Evolutionary conservation across 2,113 vertebrate species (phyloP).

Genomic region (Indicator maculatus): DNA sequence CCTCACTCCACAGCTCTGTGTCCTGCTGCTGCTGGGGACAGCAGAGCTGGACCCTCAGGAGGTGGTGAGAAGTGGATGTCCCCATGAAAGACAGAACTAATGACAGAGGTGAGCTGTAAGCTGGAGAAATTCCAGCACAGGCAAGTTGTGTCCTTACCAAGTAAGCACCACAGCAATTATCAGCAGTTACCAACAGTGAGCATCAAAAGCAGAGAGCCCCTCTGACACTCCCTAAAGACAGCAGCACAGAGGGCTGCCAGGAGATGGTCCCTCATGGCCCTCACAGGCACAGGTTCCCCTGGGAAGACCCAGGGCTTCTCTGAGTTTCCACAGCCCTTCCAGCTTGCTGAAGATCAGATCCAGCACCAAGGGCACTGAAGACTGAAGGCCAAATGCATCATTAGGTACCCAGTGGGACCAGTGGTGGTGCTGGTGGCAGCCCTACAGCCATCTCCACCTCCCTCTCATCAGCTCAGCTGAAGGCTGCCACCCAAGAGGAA

Average conservation of each 20-base stretch:
- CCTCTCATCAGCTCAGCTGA: background rate
- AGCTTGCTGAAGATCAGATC: background rate
- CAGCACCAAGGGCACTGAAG: background rate
- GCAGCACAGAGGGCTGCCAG: too few relatives aligned
- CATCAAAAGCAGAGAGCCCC: background rate
- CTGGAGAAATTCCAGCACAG: background rate
- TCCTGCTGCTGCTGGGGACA: too few relatives aligned
- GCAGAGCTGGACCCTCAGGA: background rate
- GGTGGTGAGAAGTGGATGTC: background rate
- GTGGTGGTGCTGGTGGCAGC: background rate
- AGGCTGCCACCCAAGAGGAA: slow-evolving; percentile 8
- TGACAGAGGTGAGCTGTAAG: background rate
- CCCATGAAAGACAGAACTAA: background rate
- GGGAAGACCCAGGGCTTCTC: background rate
- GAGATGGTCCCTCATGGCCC: too few relatives aligned
- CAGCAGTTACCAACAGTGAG: too few relatives aligned
- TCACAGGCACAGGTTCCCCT: background rate
- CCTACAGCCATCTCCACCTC: background rate
- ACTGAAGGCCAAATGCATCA: background rate
- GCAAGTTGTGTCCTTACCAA: background rate
- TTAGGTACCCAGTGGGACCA: background rate
- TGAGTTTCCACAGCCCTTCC: background rate
- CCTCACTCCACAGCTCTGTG: too few relatives aligned
- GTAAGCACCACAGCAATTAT: too few relatives aligned
- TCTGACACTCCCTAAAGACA: background rate